Evolutionary conservation across 1,140 invertebrate species (phyloP).

Genomic region (Drosophila kurseongensis): DNA sequence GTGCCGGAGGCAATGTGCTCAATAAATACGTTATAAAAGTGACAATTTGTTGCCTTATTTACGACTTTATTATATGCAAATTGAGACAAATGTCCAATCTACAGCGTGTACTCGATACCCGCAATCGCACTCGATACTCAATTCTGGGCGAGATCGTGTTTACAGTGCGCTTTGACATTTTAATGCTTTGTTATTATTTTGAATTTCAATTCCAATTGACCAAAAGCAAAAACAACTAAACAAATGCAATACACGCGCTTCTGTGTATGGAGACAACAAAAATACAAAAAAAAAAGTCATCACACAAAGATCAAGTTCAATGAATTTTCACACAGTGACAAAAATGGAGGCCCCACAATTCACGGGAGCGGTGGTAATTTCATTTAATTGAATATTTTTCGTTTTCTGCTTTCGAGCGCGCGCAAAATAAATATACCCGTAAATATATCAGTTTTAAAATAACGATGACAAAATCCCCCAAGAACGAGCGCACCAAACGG

Average conservation of each 20-base stretch:
- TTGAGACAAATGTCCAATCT: constrained; percentile 67
- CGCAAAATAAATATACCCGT: constrained; percentile 33
- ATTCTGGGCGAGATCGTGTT: constrained; percentile 40
- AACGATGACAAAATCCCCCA: constrained; percentile 82
- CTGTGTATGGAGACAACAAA: constrained; percentile 4
- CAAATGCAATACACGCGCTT: constrained; percentile 61
- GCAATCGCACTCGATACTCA: constrained; percentile 33
- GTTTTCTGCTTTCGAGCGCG: constrained; percentile 36
- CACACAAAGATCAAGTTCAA: constrained; percentile 76
- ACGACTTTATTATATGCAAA: constrained; percentile 81
- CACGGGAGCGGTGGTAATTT: constrained; percentile 28
- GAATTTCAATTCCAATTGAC: constrained; percentile 56
- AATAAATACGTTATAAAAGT: constrained; percentile 75
- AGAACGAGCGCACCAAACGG: constrained; percentile 51
- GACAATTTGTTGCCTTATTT: constrained; percentile 75
- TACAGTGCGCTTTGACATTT: constrained; percentile 63
- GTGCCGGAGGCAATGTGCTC: constrained; percentile 45
- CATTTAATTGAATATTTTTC: constrained; percentile 75
- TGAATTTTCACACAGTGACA: constrained; percentile 69
- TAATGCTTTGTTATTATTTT: constrained; percentile 70
- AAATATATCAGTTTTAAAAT: constrained; percentile 78
- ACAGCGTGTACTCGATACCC: constrained; percentile 38
- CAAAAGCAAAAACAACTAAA: constrained; percentile 14
- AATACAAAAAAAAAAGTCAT: constrained; percentile 1
- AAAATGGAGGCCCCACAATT: constrained; percentile 14